A percentile compares a stretch with the other conserved stretches of the same genome.
phyloP scores from a whole-genome alignment of 2,888 invertebrate species.

The Lasioglossum villosulum region DNA sequence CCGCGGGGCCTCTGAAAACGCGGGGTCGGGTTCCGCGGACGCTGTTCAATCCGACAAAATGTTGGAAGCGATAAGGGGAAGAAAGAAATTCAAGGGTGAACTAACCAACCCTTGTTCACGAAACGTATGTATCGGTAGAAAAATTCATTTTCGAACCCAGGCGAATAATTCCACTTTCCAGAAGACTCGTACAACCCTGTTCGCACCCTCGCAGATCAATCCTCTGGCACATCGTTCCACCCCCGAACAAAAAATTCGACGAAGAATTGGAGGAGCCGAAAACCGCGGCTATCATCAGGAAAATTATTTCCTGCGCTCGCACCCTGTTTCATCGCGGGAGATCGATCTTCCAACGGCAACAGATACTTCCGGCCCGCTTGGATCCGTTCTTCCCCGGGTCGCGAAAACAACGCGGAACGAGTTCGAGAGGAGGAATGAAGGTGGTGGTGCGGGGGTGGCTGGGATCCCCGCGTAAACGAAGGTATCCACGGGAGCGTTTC shows the following conservation, averaged over 20 bases:
- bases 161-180: too few relatives aligned
- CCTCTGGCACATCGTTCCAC: too few relatives aligned
- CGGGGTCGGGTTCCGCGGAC: too few relatives aligned
- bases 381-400: neutral
- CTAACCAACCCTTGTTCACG: too few relatives aligned
- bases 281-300: neutral
- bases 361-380: neutral
- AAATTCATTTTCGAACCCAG: too few relatives aligned
- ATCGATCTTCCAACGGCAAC: neutral
- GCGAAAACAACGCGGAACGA: conserved; percentile 23
- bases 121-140: too few relatives aligned
- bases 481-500: conserved; percentile 33
- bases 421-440: neutral
- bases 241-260: neutral
- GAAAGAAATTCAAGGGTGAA: too few relatives aligned
- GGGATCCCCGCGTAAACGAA: conserved; percentile 46
- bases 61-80: too few relatives aligned
- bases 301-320: neutral
- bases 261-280: neutral
- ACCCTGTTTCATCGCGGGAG: neutral
- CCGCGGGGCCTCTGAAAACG: too few relatives aligned
- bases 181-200: too few relatives aligned
- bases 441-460: conserved; percentile 14
- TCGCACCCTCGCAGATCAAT: too few relatives aligned
- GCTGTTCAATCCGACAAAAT: too few relatives aligned